Base-by-base conservation (phyloP, 2,113 vertebrate species). In the Plecotus auritus region DNA sequence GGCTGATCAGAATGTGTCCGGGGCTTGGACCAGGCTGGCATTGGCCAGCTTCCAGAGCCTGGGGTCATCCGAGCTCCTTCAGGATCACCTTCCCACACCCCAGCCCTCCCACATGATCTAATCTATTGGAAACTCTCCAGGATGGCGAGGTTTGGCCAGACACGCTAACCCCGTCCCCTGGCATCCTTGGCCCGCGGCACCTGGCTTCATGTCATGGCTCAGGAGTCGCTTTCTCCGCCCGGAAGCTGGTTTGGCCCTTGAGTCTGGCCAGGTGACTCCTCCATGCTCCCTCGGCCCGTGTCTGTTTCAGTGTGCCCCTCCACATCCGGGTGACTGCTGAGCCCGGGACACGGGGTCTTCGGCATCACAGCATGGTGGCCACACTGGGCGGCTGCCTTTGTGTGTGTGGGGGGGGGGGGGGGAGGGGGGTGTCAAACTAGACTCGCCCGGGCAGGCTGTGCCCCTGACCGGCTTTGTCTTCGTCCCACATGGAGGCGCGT, bases 231-330 rank as follows among this genome's bases (percentile, higher is more conserved):
- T 14, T 8, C 35, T 76, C n/a, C 47, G 40, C 49, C 11, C 8
- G 9, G 20, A 56, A 54, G 73, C 61, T 74, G 56, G 20, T 17
- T 45, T 14, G 67, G 61, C n/a, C 17, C 23, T 22, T 4, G 13
- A 2, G 47, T 13, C 67, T 51, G 32, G 32, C 26, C 4, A 9
- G 0, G 45, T 13, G 22, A n/a, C 37, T 72, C 22, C 11, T 30
- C 28, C 4, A 3, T 5, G 18, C 70, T 30, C 32, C 51, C 51
- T 37, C 45, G 6, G 37, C 30, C 30, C 18, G 1, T 1, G 2
- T 7, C 11, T n/a, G 51, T 37, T 1, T 2, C 2, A 5, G 9
- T 7, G 61, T 11, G 23, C n/a, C 1, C 13, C 5, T 35, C 51
- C 35, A 37, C 6, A 1, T 23, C 47, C 30, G 11, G 7, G 5